Conservation (phyloP, 1,140 invertebrate genomes). For the Protaetia brevitarsis region DNA sequence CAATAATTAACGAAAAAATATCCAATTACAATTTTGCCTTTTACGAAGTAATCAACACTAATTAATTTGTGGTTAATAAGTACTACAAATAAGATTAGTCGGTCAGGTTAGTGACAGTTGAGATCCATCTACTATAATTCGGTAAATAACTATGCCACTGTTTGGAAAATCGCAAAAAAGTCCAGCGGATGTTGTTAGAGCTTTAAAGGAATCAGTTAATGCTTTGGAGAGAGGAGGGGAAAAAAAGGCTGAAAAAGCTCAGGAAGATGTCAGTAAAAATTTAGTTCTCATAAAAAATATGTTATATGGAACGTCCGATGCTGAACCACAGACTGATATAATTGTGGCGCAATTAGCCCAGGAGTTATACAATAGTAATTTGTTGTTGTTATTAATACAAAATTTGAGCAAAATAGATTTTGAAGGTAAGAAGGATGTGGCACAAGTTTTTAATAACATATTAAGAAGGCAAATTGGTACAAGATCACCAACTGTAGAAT, state of each 20-base stretch:
- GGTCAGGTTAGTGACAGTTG: slow-evolving; percentile 22
- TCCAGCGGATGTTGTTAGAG: slow-evolving; percentile 91
- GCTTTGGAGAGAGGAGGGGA: slow-evolving; percentile 89
- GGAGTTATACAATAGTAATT: slow-evolving; percentile 88
- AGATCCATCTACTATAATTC: neutral
- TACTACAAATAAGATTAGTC: slow-evolving; percentile 1
- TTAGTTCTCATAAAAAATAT: slow-evolving; percentile 94
- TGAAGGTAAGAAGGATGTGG: slow-evolving; percentile 99
- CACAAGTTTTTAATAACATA: slow-evolving; percentile 99
- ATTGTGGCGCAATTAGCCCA: slow-evolving; percentile 94
- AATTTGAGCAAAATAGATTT: slow-evolving; percentile 97
- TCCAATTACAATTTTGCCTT: neutral
- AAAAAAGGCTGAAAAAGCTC: slow-evolving; percentile 94
- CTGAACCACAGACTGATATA: slow-evolving; percentile 96
- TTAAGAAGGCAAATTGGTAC: slow-evolving; percentile 96
- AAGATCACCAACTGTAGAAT: slow-evolving; percentile 95
- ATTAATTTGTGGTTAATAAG: neutral
- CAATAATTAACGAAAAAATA: neutral
- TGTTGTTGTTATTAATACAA: slow-evolving; percentile 85
- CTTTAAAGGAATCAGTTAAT: slow-evolving; percentile 91
- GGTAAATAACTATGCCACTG: slow-evolving; percentile 74
- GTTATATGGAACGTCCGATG: slow-evolving; percentile 95
- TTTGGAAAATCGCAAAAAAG: slow-evolving; percentile 97
- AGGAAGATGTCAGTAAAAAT: slow-evolving; percentile 98
- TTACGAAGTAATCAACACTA: neutral